Base-by-base conservation (phyloP, 2,797 vertebrate genomes). In the Bradypodion pumilum region DNA sequence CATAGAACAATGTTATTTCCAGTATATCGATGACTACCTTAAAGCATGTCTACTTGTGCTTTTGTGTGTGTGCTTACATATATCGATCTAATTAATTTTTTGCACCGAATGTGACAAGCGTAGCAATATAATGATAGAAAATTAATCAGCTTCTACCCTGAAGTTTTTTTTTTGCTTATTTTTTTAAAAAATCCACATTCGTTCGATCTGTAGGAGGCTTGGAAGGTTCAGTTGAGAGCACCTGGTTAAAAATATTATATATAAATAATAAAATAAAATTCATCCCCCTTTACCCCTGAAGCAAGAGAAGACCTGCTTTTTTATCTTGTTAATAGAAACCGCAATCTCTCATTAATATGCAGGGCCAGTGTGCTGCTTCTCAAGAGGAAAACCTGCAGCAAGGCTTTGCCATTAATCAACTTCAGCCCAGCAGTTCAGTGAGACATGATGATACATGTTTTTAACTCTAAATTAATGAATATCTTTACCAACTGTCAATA, bases 301-400 rank as follows among this genome's bases (percentile, higher is more conserved):
- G 98, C 98, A 98, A 98, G 97, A 97, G 97, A 97, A 98, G 97
- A 97, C 96, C 97, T 95, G 96, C 95, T 97, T 98, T 99, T 99
- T 99, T 98, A 99, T 99, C 98, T 99, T 97, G 97, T 98, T 99
- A 99, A 99, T 99, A 99, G 98, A 99, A 99, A 99, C 97, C 93
- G 92, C 97, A 97, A 97, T 97, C 97, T 98, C 98, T 98, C 97
- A 98, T 99, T 99, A 99, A 99, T 99, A 99, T 99, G 98, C 98
- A 98, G 98, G 97, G 96, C 97, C 97, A 97, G 93, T 97, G 97
- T 97, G 97, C 97, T 96, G 98, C 97, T 98, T 98, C 97, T 97
- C 96, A 95, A 96, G 96, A 97, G 95, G 96, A 96, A 97, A 98
- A 98, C 97, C 98, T 96, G 97, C 97, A 98, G 98, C 98, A 96